These are phyloP conservation scores for Echinops telfairi DNA, from an alignment of 2,113 vertebrate genomes.

Conservation along the genomic window DNA sequence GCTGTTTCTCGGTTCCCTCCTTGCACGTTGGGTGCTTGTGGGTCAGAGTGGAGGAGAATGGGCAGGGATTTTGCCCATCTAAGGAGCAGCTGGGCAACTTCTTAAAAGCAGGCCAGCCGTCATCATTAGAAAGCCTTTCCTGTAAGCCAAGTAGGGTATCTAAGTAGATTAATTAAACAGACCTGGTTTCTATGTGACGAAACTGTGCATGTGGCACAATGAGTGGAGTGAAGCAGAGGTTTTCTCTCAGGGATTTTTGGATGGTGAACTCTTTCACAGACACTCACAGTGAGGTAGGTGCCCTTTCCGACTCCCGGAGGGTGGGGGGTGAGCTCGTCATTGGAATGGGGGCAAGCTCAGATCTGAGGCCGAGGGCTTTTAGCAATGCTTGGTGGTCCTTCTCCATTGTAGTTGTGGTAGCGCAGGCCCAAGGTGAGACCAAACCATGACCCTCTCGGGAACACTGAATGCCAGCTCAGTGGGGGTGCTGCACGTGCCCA, in stretches of 20 bases:
- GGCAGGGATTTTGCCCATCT: not conserved
- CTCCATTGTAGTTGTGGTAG: not conserved
- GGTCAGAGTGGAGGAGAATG: accelerated
- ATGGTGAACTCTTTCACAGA: not conserved
- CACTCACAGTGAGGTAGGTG: not conserved
- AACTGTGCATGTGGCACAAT: accelerated
- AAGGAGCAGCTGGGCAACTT: not conserved
- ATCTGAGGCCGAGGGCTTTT: accelerated
- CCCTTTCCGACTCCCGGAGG: not conserved
- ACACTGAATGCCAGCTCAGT: accelerated
- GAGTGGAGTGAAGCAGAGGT: not conserved
- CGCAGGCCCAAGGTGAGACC: not conserved
- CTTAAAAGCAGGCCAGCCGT: not conserved
- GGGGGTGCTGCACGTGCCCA: not conserved
- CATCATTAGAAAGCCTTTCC: too few relatives aligned
- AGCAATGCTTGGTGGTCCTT: accelerated
- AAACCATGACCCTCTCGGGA: accelerated
- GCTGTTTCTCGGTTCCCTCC: accelerated
- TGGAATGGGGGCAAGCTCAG: accelerated
- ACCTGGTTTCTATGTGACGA: accelerated
- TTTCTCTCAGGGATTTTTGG: not conserved
- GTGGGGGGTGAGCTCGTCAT: accelerated
- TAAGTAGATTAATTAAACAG: not conserved
- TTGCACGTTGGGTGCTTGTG: not conserved
- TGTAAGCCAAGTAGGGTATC: accelerated